A percentile compares a stretch with the other conserved stretches of the same genome.
Evolutionary conservation across 2,113 vertebrate species (phyloP).

Genomic region (Rafetus swinhoei): DNA sequence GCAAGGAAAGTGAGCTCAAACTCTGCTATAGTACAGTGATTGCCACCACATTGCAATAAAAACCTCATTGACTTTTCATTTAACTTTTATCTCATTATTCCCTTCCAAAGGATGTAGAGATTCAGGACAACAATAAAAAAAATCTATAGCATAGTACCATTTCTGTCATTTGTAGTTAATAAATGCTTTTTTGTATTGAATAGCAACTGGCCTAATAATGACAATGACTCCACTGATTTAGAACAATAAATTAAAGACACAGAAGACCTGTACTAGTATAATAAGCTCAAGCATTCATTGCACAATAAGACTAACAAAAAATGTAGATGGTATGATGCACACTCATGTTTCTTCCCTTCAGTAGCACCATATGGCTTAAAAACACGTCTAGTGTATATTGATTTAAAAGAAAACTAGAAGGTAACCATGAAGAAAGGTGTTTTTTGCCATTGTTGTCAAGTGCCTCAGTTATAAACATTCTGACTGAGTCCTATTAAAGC

Average conservation of each 20-base stretch:
- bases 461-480: constrained; percentile 38
- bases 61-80: constrained; percentile 60
- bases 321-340: not conserved
- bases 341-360: constrained; percentile 40
- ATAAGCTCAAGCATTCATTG: constrained; percentile 71
- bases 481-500: not conserved
- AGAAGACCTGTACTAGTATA: constrained; percentile 63
- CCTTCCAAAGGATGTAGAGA: constrained; percentile 64
- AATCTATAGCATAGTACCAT: constrained; percentile 67
- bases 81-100: constrained; percentile 68
- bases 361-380: constrained; percentile 28
- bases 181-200: constrained; percentile 74
- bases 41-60: constrained; percentile 8
- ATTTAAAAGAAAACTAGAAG: constrained; percentile 42
- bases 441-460: not conserved
- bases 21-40: not conserved
- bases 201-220: constrained; percentile 68
- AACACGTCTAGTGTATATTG: constrained; percentile 15
- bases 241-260: constrained; percentile 73
- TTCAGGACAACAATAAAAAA: constrained; percentile 73
- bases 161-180: constrained; percentile 77
- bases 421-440: constrained; percentile 15
- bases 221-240: constrained; percentile 72
- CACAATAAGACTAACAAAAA: constrained; percentile 49
- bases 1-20: constrained; percentile 25